These are phyloP conservation scores for Tipula lateralis DNA, from an alignment of 2,888 invertebrate genomes.

Conservation along the genomic window DNA sequence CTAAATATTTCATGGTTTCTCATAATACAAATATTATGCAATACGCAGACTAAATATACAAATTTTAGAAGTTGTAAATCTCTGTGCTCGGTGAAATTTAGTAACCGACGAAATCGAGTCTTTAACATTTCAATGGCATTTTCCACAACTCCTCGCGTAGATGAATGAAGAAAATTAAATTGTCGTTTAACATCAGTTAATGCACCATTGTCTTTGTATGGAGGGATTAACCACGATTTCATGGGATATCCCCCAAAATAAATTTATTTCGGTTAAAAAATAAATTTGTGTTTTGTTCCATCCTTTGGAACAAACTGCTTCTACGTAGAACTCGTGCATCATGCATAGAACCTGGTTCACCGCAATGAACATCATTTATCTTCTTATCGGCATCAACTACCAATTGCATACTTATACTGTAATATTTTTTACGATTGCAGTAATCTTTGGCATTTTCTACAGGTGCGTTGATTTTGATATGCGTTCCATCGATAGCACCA, in stretches of 20 bases:
- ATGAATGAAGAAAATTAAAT: background rate
- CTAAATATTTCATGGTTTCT: background rate
- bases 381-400: constrained; percentile 38
- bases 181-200: background rate
- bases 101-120: background rate
- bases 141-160: background rate
- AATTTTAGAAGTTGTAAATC: background rate
- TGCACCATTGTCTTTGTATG: background rate
- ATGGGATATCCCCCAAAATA: constrained; percentile 12
- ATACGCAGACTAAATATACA: background rate
- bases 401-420: constrained; percentile 33
- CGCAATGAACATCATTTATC: constrained; percentile 38
- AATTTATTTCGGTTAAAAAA: background rate
- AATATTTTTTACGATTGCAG: constrained; percentile 35
- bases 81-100: background rate
- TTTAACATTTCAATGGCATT: background rate
- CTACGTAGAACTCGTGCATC: background rate
- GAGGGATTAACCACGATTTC: background rate
- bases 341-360: constrained; percentile 32
- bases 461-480: constrained; percentile 37
- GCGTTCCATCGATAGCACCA: constrained; percentile 37
- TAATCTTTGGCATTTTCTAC: constrained; percentile 35
- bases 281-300: background rate
- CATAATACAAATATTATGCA: constrained; percentile 19
- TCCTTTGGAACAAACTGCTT: background rate